Evolutionary conservation across 2,113 vertebrate genomes (phyloP).

Genomic region (Sisor rabdophorus): DNA sequence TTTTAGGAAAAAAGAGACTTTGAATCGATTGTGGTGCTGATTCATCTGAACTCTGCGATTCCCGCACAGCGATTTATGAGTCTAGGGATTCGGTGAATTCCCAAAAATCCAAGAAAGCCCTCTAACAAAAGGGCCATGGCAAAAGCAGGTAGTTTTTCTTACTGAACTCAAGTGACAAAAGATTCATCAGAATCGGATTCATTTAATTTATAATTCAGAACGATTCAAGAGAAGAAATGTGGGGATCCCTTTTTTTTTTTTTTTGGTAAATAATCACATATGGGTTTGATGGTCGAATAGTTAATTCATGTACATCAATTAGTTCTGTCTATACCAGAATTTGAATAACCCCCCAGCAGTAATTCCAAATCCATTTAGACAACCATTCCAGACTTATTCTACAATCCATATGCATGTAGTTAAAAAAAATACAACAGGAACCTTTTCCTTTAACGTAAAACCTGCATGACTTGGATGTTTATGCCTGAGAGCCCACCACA

Average conservation of each 20-base stretch:
- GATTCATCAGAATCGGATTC: too few relatives aligned
- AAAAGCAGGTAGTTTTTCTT: too few relatives aligned
- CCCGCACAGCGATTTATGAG: too few relatives aligned
- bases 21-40: too few relatives aligned
- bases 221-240: not conserved
- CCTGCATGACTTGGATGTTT: not conserved
- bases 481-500: not conserved
- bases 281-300: not conserved
- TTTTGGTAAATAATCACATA: not conserved
- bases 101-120: too few relatives aligned
- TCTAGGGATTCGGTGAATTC: too few relatives aligned
- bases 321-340: not conserved
- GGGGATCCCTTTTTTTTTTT: not conserved
- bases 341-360: conserved; percentile 21
- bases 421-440: conserved; percentile 32
- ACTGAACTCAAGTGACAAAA: too few relatives aligned
- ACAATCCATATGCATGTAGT: not conserved
- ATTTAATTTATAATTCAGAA: not conserved
- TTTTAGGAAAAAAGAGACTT: too few relatives aligned
- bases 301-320: not conserved
- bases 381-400: not conserved
- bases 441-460: conserved; percentile 25
- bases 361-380: not conserved
- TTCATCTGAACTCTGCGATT: too few relatives aligned
- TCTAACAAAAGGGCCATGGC: too few relatives aligned